phyloP scores from a whole-genome alignment of 2,888 invertebrate species.

The Acanthosepion pharaonis region DNA sequence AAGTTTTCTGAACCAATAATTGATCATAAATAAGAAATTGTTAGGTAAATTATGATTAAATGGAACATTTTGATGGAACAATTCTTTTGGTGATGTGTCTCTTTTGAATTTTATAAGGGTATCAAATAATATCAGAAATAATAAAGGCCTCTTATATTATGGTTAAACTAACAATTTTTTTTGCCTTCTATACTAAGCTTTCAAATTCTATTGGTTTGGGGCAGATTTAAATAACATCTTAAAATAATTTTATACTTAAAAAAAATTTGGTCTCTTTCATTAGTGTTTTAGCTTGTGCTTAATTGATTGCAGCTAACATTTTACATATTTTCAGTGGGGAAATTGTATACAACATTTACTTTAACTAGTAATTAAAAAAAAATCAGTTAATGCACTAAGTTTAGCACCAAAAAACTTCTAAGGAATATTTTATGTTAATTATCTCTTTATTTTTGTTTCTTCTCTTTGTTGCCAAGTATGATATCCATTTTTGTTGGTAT shows the following conservation, averaged over 20 bases:
- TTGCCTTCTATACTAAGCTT: not conserved
- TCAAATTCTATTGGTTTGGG: not conserved
- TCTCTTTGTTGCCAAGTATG: not conserved
- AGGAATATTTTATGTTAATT: not conserved
- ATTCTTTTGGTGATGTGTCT: too few species aligned
- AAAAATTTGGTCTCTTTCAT: not conserved
- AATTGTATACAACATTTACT: not conserved
- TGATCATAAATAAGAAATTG: too few species aligned
- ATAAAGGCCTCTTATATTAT: slow-evolving; percentile 15
- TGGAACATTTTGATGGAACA: too few species aligned
- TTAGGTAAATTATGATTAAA: too few species aligned
- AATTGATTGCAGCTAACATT: not conserved
- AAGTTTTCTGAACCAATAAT: too few species aligned
- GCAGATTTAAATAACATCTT: not conserved
- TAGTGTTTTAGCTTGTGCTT: not conserved
- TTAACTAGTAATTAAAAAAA: not conserved
- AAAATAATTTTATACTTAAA: not conserved
- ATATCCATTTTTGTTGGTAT: too few species aligned
- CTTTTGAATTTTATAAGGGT: too few species aligned
- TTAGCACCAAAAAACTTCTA: too few species aligned
- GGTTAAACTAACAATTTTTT: not conserved
- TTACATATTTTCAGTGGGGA: not conserved
- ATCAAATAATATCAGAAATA: not conserved
- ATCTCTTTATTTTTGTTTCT: not conserved
- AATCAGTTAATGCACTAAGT: not conserved